Percentiles rank a stretch among this genome's conserved stretches.
phyloP scores from a whole-genome alignment of 2,797 vertebrate species.

The Artibeus lituratus region DNA sequence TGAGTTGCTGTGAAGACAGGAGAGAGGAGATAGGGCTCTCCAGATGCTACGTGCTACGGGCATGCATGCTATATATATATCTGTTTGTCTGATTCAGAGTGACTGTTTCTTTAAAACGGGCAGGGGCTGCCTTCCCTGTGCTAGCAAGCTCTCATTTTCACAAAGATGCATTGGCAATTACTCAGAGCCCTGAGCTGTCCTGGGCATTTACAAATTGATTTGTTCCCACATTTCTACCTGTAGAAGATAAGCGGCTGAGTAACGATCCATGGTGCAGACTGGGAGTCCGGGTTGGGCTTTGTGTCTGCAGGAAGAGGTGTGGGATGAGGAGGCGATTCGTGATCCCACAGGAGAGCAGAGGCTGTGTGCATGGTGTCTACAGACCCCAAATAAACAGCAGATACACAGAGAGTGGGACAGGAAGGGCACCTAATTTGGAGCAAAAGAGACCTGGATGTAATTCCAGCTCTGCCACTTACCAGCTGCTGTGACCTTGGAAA shows the following conservation, averaged over 20 bases:
- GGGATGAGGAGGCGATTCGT: background rate
- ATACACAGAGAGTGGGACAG: background rate
- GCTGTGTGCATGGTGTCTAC: fast-evolving
- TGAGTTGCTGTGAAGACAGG: background rate
- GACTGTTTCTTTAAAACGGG: background rate
- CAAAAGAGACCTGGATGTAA: background rate
- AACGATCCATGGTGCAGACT: background rate
- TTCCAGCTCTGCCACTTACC: background rate
- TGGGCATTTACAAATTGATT: constrained; percentile 52
- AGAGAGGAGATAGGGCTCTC: background rate
- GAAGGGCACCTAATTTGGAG: background rate
- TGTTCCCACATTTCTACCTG: constrained; percentile 40
- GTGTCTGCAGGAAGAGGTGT: background rate
- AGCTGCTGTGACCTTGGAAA: background rate
- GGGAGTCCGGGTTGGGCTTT: background rate
- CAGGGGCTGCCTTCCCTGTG: constrained; percentile 19
- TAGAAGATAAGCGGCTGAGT: constrained; percentile 16
- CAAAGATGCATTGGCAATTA: constrained; percentile 34
- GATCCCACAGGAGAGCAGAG: background rate
- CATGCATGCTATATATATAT: fast-evolving
- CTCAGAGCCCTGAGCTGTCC: background rate
- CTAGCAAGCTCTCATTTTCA: constrained; percentile 29
- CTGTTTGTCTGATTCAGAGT: fast-evolving
- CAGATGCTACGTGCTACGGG: background rate
- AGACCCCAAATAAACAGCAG: background rate